Conservation (phyloP, 1,140 invertebrate species). For the Ooceraea biroi region DNA sequence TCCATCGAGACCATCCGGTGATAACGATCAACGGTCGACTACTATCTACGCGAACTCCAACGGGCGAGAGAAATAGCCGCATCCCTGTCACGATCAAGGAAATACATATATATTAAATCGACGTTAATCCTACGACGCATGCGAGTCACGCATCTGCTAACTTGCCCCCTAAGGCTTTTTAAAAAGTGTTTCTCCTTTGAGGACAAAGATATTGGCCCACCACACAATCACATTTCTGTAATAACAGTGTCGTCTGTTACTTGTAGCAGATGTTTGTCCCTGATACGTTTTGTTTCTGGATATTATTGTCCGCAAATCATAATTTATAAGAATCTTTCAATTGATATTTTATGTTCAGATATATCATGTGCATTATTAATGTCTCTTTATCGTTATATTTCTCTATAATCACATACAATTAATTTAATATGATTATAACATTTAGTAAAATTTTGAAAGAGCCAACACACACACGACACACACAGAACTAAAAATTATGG, state of each 20-base stretch:
- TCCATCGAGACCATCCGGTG: conserved; percentile 14
- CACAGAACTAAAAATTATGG: too few species aligned
- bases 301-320: background rate
- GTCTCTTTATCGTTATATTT: too few species aligned
- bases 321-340: background rate
- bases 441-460: too few species aligned
- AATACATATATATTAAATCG: conserved; percentile 37
- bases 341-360: background rate
- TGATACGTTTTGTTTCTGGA: background rate
- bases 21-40: background rate
- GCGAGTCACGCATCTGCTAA: conserved; percentile 29
- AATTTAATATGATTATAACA: too few species aligned
- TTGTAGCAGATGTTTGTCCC: conserved; percentile 21
- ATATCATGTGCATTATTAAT: background rate
- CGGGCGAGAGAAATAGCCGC: background rate
- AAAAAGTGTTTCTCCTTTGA: conserved; percentile 11
- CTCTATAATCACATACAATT: too few species aligned
- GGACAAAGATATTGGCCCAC: background rate
- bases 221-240: background rate
- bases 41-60: conserved; percentile 8
- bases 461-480: too few species aligned
- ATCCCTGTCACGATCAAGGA: background rate
- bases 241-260: conserved; percentile 18
- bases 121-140: conserved; percentile 22
- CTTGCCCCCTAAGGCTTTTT: background rate